Evolutionary conservation across 2,113 vertebrate species (phyloP).

Genomic region (Lichenostomus cassidix): DNA sequence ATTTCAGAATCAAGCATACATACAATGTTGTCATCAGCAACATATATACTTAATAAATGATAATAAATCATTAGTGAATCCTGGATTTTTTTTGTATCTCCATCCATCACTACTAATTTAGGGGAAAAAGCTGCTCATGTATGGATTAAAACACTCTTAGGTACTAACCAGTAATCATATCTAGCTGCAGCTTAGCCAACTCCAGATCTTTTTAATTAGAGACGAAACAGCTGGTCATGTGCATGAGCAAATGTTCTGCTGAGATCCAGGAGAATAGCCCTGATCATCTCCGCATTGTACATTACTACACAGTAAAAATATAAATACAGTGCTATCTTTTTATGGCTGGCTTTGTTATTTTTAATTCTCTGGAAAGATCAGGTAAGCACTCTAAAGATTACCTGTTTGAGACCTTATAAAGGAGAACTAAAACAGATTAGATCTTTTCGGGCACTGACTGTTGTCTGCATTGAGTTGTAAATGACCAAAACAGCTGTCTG

Average conservation of each 20-base stretch:
- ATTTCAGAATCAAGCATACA: neutral
- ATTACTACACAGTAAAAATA: neutral
- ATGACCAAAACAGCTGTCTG: neutral
- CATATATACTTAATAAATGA: neutral
- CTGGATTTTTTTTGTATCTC: neutral
- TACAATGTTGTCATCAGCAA: neutral
- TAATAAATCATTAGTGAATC: neutral
- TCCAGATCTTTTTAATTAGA: conserved; percentile 27
- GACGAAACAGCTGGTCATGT: conserved; percentile 34
- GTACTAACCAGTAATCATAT: conserved; percentile 31
- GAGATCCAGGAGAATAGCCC: neutral
- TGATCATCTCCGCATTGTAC: neutral
- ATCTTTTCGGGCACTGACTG: neutral
- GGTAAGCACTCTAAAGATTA: neutral
- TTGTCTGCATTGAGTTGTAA: neutral
- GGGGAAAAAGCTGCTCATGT: neutral
- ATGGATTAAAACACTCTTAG: conserved; percentile 9
- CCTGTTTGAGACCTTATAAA: neutral
- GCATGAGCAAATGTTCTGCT: neutral
- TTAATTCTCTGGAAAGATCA: neutral
- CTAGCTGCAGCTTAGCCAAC: neutral
- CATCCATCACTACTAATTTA: conserved; percentile 14
- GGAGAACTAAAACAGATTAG: neutral
- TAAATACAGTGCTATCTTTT: neutral
- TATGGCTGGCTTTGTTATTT: neutral